Percentiles rank a stretch among this genome's conserved stretches.
phyloP scores from a whole-genome alignment of 2,797 vertebrate species.

The Intellagama lesueurii region DNA sequence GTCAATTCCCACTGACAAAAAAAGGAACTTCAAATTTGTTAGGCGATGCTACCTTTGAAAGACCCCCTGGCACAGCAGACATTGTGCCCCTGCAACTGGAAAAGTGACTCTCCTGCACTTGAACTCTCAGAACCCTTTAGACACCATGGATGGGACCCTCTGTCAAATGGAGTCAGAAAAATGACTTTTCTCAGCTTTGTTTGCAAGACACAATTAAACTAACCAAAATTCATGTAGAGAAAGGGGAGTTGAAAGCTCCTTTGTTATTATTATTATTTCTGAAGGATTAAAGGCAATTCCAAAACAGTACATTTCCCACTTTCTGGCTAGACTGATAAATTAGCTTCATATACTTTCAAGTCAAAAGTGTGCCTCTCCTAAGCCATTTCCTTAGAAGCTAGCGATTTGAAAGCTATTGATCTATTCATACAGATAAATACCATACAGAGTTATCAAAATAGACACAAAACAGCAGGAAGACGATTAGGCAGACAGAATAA shows the following conservation, averaged over 20 bases:
- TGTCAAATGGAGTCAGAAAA: not conserved
- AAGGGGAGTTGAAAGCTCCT: not conserved
- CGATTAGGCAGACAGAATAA: slow-evolving; percentile 51
- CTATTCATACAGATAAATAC: slow-evolving; percentile 47
- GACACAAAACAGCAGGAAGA: slow-evolving; percentile 46
- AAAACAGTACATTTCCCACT: slow-evolving; percentile 19
- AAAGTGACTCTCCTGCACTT: not conserved
- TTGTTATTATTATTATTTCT: slow-evolving; percentile 43
- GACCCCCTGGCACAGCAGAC: no score
- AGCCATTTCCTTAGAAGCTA: slow-evolving; percentile 43
- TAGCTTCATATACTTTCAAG: slow-evolving; percentile 37
- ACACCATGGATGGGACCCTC: not conserved
- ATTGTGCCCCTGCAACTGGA: no score
- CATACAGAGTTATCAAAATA: slow-evolving; percentile 49
- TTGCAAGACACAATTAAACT: not conserved
- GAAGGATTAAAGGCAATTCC: slow-evolving; percentile 17
- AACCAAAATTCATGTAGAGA: not conserved
- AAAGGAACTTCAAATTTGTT: no score
- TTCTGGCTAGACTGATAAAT: slow-evolving; percentile 37
- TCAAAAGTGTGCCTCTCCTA: slow-evolving; percentile 34
- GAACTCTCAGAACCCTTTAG: not conserved
- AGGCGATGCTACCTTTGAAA: no score
- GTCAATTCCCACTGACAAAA: no score
- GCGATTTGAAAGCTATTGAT: slow-evolving; percentile 41
- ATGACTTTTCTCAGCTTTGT: not conserved